Conservation (phyloP, 1,140 invertebrate genomes). For the Conopomorpha cramerella region DNA sequence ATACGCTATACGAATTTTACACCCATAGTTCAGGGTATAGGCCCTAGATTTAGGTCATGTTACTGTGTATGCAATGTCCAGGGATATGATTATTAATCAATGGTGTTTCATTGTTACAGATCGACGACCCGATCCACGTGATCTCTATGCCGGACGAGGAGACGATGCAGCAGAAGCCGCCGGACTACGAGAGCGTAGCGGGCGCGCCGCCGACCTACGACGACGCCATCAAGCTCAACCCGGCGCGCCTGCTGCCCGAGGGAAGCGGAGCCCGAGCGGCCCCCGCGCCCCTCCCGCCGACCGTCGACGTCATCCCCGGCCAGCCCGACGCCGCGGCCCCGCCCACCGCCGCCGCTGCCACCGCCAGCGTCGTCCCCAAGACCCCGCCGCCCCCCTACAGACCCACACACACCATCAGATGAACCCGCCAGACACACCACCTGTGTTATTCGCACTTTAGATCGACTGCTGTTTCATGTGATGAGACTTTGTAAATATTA, state of each 20-base stretch:
- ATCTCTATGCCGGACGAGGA: constrained; percentile 65
- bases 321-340: constrained; percentile 25
- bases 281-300: constrained; percentile 8
- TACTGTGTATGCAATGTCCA: no score
- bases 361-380: constrained; percentile 32
- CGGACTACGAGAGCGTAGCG: constrained; percentile 73
- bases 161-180: constrained; percentile 68
- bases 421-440: constrained; percentile 23
- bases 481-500: constrained; percentile 27
- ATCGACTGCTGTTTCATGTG: constrained; percentile 53
- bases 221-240: constrained; percentile 73
- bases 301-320: constrained; percentile 26
- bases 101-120: constrained; percentile 49
- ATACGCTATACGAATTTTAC: no score
- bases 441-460: constrained; percentile 41
- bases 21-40: no score
- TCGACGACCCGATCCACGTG: constrained; percentile 68
- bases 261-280: constrained; percentile 26
- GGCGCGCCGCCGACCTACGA: constrained; percentile 73
- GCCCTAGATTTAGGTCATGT: no score
- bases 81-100: no score
- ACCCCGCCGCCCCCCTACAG: constrained; percentile 56
- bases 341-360: constrained; percentile 24
- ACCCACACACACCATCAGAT: constrained; percentile 50
- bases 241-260: constrained; percentile 47